Evolutionary conservation across 2,888 invertebrate genomes (phyloP).

Genomic region (Villa cingulata): DNA sequence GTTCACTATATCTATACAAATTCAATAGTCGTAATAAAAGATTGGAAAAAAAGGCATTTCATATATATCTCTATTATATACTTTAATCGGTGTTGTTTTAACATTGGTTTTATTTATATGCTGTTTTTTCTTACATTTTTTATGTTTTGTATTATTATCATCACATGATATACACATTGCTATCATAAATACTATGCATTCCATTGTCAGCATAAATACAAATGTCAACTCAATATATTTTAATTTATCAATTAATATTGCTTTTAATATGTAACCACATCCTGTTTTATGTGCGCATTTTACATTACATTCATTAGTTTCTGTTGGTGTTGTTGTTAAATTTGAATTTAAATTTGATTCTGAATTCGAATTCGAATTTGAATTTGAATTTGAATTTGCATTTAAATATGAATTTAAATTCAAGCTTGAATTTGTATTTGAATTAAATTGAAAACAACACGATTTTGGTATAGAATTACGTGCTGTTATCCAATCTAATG

Average conservation of each 20-base stretch:
- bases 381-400: too few species aligned
- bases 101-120: too few species aligned
- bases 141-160: background rate
- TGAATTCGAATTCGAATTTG: too few species aligned
- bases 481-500: slow-evolving; percentile 4
- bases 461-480: slow-evolving; percentile 1
- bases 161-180: background rate
- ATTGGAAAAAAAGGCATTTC: too few species aligned
- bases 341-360: background rate
- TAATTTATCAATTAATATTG: background rate
- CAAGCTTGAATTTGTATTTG: too few species aligned
- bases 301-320: background rate
- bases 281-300: background rate
- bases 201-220: background rate
- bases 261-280: background rate
- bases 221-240: background rate
- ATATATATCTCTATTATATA: too few species aligned
- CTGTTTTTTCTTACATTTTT: too few species aligned
- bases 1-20: too few species aligned
- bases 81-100: too few species aligned
- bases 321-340: background rate
- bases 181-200: background rate
- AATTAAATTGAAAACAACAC: too few species aligned
- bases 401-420: too few species aligned
- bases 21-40: too few species aligned